Evolutionary conservation across 2,888 invertebrate genomes (phyloP), one percentile per base, ranked within the genome.

Genomic region (Zygaena filipendulae): DNA sequence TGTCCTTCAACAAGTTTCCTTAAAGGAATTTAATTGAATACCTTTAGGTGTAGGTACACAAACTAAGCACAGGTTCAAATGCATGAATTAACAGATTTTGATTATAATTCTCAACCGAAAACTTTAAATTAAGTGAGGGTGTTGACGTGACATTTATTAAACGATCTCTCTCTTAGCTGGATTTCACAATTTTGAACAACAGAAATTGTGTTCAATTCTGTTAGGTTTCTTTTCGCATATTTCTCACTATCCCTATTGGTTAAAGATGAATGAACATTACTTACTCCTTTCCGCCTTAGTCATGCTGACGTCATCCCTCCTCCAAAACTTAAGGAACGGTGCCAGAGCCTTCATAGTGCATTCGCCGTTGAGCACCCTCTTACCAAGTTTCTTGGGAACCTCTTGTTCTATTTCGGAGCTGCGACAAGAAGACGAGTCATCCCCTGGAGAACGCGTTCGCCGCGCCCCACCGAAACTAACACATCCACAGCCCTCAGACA

Each of bases 241-340:
- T 7, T 4, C 11, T 13, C 9, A 12, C 5, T 16, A 7, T 11
- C 9, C 12, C 11, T n/a, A 11, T 3, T 7, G 2, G 3, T 7
- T 19, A 16, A 4, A 16, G 16, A 6, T 16, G 16, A 16, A 16
- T 16, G 16, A 16, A 16, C 16, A 16, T 16, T 23, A 64, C 86
- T 87, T 64, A 90, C 90, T 88, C 79, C 88, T 82, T 68, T 89
- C 89, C 32, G 88, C 85, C 60, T 87, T 88, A 11, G 88, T 87
- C 87, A 89, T 89, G 68, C 87, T 87, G 61, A 87, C 84, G 41
- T 87, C 86, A 42, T 86, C 84, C 40, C 85, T 83, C 35, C 86
- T 82, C 82, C 87, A 87, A 49, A 87, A 86, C 45, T 82, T 83
- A 41, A 87, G 80, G 50, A 88, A 83, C 1, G 86, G 85, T 45